phyloP scores from a whole-genome alignment of 2,113 vertebrate genomes.

The Scophthalmus maximus region DNA sequence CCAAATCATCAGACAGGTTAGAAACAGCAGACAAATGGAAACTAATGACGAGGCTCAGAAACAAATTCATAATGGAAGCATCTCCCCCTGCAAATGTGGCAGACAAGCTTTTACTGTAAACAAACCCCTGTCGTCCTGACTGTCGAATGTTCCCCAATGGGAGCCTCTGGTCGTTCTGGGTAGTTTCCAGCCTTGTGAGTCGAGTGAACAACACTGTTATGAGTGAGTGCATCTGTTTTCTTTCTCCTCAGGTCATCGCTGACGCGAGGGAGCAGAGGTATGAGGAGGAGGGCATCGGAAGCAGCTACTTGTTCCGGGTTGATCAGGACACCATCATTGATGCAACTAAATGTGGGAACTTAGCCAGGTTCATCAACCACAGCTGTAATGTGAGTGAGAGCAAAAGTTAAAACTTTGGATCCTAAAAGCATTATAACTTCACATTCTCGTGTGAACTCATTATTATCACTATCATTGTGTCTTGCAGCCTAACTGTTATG shows the following conservation, averaged over 20 bases:
- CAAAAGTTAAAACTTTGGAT: too few species aligned
- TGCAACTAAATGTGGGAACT: slow-evolving; percentile 96
- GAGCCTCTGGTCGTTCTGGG: slow-evolving; percentile 33
- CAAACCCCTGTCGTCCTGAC: background rate
- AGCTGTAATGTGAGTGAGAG: slow-evolving; percentile 94
- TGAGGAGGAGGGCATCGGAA: slow-evolving; percentile 95
- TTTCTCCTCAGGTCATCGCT: slow-evolving; percentile 88
- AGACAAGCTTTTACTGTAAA: background rate
- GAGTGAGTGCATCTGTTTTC: slow-evolving; percentile 6
- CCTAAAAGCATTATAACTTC: background rate
- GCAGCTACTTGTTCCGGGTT: slow-evolving; percentile 98
- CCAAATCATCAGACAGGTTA: slow-evolving; percentile 96
- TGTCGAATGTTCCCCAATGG: slow-evolving; percentile 4
- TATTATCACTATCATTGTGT: slow-evolving; percentile 18
- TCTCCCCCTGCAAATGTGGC: background rate
- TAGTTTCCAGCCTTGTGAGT: slow-evolving; percentile 45
- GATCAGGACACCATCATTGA: slow-evolving; percentile 98
- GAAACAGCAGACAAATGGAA: slow-evolving; percentile 13
- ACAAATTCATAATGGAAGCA: background rate
- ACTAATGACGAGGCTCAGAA: background rate
- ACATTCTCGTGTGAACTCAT: background rate
- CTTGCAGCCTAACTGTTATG: slow-evolving; percentile 96
- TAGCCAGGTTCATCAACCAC: slow-evolving; percentile 97
- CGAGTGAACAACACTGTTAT: slow-evolving; percentile 3
- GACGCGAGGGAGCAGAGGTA: slow-evolving; percentile 97